Percentiles rank a stretch among this genome's conserved stretches.
phyloP scores from a whole-genome alignment of 2,113 vertebrate genomes.

The Suricata suricatta region DNA sequence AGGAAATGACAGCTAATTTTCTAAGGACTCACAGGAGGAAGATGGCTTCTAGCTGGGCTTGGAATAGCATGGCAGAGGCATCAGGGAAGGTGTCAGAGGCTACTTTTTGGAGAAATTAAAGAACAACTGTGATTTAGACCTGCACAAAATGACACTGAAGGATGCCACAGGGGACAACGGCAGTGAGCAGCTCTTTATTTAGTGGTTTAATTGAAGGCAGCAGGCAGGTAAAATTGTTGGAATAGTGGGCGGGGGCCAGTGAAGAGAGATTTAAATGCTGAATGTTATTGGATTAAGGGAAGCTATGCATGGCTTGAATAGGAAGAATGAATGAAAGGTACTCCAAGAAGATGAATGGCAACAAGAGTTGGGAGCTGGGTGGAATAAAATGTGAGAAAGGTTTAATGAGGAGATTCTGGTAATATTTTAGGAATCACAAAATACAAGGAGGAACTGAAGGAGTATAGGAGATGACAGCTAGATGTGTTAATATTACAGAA shows the following conservation, averaged over 20 bases:
- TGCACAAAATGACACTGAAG: not conserved
- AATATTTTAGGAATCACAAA: not conserved
- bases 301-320: not conserved
- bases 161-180: accelerated
- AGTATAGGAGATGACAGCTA: not conserved
- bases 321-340: not conserved
- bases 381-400: not conserved
- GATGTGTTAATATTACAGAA: not conserved
- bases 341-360: not conserved
- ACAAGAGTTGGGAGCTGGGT: not conserved
- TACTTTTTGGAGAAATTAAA: not conserved
- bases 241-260: not conserved
- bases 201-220: not conserved
- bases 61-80: accelerated
- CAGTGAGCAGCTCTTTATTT: not conserved
- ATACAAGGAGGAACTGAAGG: not conserved
- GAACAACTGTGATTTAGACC: not conserved
- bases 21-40: not conserved
- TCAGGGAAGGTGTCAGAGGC: accelerated
- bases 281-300: not conserved
- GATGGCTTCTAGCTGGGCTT: not conserved
- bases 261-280: not conserved
- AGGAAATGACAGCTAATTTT: not conserved
- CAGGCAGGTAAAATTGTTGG: not conserved
- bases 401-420: not conserved